Evolutionary conservation across 2,113 vertebrate genomes (phyloP), one percentile per base, ranked within the genome.

Genomic region (Panthera leo): DNA sequence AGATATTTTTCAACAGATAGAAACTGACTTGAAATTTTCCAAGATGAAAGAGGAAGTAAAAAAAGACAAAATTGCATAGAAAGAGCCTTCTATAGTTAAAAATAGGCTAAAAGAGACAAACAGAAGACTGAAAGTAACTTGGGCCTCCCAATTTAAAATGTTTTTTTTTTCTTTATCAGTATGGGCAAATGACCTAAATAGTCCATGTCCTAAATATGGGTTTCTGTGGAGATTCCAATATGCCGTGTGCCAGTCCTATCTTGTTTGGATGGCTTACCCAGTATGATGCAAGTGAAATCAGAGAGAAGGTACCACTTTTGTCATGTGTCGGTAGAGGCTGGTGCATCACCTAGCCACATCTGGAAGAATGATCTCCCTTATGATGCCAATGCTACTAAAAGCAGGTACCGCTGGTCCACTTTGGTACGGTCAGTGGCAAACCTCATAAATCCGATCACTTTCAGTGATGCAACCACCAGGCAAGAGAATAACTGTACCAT

Each of bases 21-120:
- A 94, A 78, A 48, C 3, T 93, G 29, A 86, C 55, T 83, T 63
- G 55, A 70, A 86, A 95, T 53, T 93, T 89, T 80, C 71, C 78
- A 42, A 89, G 19, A 80, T 80, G 7, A 73, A 96, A 79, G 34
- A 85, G 31, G 10, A 78, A 31, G 11, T 63, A 76, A 87, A 39
- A 85, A 61, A 70, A 93, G 63, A 68, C 48, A 93, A 58, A 89
- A 91, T 58, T 5, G 25, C 90, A 71, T 6, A 91, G 63, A 91
- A 89, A 86, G 34, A 83, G 2, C 2, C 31, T 79, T 78, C 34
- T 85, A 63, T 2, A 85, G 4, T 34, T 73, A 91, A 85, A 96
- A 85, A 91, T n/a, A 75, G 58, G 70, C n/a, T 15, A 89, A 45
- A 36, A 89, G 14, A 78, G 4, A 82, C 13, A 85, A 34, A 73